phyloP scores from a whole-genome alignment of 2,113 vertebrate species.

The Rhinolophus sinicus region DNA sequence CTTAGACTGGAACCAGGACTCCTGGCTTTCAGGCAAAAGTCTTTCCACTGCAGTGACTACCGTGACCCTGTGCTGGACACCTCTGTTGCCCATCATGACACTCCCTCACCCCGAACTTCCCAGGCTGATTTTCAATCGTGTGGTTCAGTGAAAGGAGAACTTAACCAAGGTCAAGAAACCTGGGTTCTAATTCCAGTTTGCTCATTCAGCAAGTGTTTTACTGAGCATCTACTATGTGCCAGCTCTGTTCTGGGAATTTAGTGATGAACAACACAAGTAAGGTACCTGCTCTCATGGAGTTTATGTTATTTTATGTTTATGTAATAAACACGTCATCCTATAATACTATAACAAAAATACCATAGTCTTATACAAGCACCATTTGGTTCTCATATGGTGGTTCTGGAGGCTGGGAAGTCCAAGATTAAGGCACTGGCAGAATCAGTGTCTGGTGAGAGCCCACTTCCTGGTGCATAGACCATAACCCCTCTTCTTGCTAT shows the following conservation, averaged over 20 bases:
- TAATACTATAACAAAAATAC: not conserved
- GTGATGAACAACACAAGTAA: not conserved
- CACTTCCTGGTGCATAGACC: not conserved
- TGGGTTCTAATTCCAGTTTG: not conserved
- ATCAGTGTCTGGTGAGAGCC: not conserved
- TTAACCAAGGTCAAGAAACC: not conserved
- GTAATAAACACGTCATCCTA: not conserved
- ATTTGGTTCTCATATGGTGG: not conserved
- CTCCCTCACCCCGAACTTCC: not conserved
- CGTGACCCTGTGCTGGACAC: not conserved
- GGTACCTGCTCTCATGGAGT: not conserved
- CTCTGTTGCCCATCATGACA: not conserved
- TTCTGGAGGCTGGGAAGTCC: not conserved
- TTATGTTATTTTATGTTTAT: not conserved
- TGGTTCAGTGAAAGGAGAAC: not conserved
- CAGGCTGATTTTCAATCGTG: not conserved
- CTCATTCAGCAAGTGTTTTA: conserved; percentile 22
- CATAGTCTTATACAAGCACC: not conserved
- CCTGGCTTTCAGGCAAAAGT: not conserved
- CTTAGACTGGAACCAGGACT: not conserved
- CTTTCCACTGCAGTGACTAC: not conserved
- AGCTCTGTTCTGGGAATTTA: conserved; percentile 26
- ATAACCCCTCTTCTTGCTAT: not conserved
- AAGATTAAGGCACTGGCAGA: not conserved
- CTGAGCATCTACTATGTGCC: not conserved